Evolutionary conservation across 2,888 invertebrate genomes (phyloP).

Genomic region (Cheilosia impressa): DNA sequence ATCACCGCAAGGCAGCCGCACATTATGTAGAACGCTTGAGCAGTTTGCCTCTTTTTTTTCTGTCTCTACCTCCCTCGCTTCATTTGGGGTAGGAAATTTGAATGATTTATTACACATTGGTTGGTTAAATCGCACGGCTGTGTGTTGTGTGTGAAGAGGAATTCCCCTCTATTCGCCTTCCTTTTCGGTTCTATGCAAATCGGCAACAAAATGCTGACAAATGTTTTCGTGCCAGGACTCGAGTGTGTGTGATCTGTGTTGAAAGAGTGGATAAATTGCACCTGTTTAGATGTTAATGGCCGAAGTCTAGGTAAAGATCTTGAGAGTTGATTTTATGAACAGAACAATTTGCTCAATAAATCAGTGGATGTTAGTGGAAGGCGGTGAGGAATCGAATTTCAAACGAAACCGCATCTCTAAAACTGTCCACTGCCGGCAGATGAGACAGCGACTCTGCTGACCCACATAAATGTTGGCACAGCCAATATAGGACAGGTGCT

Average conservation of each 20-base stretch:
- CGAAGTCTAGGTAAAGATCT: slow-evolving; percentile 28
- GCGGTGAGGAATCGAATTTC: not conserved
- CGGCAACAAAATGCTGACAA: slow-evolving; percentile 68
- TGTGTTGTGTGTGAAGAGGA: slow-evolving; percentile 18
- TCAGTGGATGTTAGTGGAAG: slow-evolving; percentile 29
- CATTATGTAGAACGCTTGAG: slow-evolving; percentile 52
- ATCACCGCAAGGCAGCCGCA: slow-evolving; percentile 40
- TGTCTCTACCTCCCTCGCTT: not conserved
- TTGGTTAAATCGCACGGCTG: slow-evolving; percentile 45
- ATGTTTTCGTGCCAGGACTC: slow-evolving; percentile 45
- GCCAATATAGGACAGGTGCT: not conserved
- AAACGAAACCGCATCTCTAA: not conserved
- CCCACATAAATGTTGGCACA: not conserved
- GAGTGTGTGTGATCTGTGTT: slow-evolving; percentile 26
- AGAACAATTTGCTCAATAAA: slow-evolving; percentile 46
- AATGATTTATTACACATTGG: slow-evolving; percentile 69
- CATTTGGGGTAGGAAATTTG: slow-evolving; percentile 52
- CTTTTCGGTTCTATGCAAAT: slow-evolving; percentile 63
- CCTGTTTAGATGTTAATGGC: slow-evolving; percentile 61
- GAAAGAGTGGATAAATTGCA: slow-evolving; percentile 48
- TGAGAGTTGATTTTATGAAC: not conserved
- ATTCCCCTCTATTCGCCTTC: slow-evolving; percentile 46
- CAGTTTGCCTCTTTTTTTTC: slow-evolving; percentile 4
- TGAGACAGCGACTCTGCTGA: not conserved
- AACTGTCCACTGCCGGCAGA: not conserved